Evolutionary conservation across 2,888 invertebrate genomes (phyloP), one percentile per base, ranked within the genome.

Genomic region (Dicyrtomina minuta): DNA sequence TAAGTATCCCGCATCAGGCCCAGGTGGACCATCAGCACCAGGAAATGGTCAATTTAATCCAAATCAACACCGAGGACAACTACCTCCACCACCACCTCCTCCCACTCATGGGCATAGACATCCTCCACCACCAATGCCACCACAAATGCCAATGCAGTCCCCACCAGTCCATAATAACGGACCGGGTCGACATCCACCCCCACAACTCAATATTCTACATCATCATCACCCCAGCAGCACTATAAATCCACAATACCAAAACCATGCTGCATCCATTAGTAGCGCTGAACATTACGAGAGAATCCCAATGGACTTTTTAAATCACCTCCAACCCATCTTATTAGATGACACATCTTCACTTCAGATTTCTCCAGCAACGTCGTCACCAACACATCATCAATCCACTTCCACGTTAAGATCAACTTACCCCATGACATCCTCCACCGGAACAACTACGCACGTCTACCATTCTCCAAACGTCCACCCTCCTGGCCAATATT

Each of bases 241-340:
- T 26, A 58, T 10, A 12, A n/a, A 58, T 15, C 56, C 10, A 20
- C 8, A 17, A 22, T 15, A 24, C 26, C 24, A 56, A 17, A 26
- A 13, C 6, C 12, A 59, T 46, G 26, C 22, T 26, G 17, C 43
- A 53, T 17, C 20, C 41, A 41, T 4, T 6, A 1, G 24, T 26
- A 39, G 70, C 33, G 56, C 66, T 24, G 71, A 69, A 22, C 74
- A 77, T 51, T 78, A 74, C 68, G 77, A 77, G 33, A 71, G 72
- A 17, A 77, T 78, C 12, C 78, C 78, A 1, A 72, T 75, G 49
- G 75, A 77, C 49, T 78, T 72, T 33, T 58, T 75, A 22, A 75
- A 76, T 49, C 70, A 75, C n/a, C 56, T 75, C 17, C 61, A 71
- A 41, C 75, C 75, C 1, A 75, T 75, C 66, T 27, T 75, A 43